phyloP scores from a whole-genome alignment of 2,888 invertebrate genomes.

The Bimastos eiseni region DNA sequence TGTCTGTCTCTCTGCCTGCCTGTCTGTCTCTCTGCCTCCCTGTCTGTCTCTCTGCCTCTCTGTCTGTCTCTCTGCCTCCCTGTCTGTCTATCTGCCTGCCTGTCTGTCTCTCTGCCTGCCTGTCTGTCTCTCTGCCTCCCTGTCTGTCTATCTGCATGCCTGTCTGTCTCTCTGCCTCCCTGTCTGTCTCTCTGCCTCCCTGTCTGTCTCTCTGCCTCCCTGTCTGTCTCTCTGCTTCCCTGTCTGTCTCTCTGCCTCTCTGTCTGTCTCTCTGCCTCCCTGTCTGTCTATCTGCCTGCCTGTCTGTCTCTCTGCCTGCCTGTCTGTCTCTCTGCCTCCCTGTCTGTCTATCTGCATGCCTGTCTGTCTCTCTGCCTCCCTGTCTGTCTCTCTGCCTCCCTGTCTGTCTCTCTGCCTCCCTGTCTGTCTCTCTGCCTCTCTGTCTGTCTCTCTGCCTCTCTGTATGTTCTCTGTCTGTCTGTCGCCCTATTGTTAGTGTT shows the following conservation, averaged over 20 bases:
- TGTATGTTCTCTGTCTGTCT: background rate
- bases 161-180: background rate
- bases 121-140: background rate
- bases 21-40: background rate
- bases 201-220: background rate
- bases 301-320: background rate
- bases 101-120: background rate
- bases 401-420: background rate
- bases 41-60: background rate
- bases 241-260: background rate
- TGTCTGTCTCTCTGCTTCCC: background rate
- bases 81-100: background rate
- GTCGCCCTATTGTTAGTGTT: background rate
- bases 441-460: background rate
- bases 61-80: too few species aligned
- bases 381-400: background rate
- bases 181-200: background rate
- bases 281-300: background rate
- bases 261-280: background rate
- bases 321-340: background rate
- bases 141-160: too few species aligned
- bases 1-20: background rate
- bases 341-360: too few species aligned
- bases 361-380: background rate
- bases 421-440: background rate